Base-by-base conservation (phyloP, 2,797 vertebrate species). In the Myotis daubentonii region DNA sequence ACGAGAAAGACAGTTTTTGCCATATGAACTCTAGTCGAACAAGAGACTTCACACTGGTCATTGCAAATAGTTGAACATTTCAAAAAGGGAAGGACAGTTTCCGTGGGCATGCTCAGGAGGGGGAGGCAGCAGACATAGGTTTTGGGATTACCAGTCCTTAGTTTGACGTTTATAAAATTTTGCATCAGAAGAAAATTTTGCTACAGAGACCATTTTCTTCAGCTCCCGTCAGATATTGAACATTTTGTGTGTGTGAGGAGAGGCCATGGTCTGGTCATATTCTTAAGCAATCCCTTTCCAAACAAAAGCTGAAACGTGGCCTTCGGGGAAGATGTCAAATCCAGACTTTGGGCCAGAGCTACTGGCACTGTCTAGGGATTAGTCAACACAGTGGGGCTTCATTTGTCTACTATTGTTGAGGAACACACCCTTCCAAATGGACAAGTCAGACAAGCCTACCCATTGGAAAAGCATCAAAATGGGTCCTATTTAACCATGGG, bases 281-380 rank as follows among this genome's bases (percentile, higher is more conserved):
- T 89, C 79, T 87, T 90, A 93, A 71, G 68, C 79, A 96, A 93
- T 96, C 92, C 82, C 53, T 95, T 96, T 86, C 68, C 87, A 97
- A 95, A 96, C 89, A 95, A 96, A 96, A 96, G 78, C 93, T 93
- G 71, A 70, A 79, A 83, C 3, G 16, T 87, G 93, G 95, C 80
- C 87, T 97, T 91, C 20, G 8, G 89, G 83, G 60, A 76, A 96
- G 96, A 97, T 96, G 95, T 97, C 95, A 96, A 87, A 83, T 49
- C 49, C 72, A 93, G 68, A 91, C 72, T 81, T 92, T 36, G 81
- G 57, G 44, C 41, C 87, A 91, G 75, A 94, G 87, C 79, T 47
- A 23, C 84, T 75, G 87, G 82, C 17, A 23, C 68, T 55, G 9
- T 90, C 28, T 89, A 79, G 89, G 65, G 81, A 93, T 91, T 85